Base-by-base conservation (phyloP, 2,888 invertebrate species). In the Heliconius charithonia region DNA sequence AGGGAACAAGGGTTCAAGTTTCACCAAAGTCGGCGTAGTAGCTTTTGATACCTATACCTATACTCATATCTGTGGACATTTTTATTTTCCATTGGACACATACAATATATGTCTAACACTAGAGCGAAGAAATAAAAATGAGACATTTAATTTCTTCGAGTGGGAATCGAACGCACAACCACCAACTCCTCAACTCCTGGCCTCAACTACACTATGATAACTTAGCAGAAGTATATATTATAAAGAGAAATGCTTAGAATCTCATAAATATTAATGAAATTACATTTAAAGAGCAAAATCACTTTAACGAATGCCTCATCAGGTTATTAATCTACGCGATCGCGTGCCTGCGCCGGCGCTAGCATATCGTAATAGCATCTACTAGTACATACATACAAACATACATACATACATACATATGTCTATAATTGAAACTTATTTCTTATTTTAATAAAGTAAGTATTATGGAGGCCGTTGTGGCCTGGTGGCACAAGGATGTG, bases 281-380 rank as follows among this genome's bases (percentile, higher is more conserved):
- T 67, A 66, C 12, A 66, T 67, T 67, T 67, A 67, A 67, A 67
- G 63, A 67, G 67, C 41, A 12, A 67, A 67, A 67, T 67, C 67
- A 67, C 67, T 67, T 67, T 67, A 67, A 67, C 25, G 41, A 67
- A 41, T 67, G 67, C 67, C 67, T 41, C 67, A 67, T 67, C 37
- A 41, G 41, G 67, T 41, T 67, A 67, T 67, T 67, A 67, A 67
- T 67, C 67, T 37, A n/a, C 41, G n/a, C 7, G 67, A 67, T 67
- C 41, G 67, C 67, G 67, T 41, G 67, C 32, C 12, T 67, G 67
- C 67, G 67, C 67, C 67, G 67, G 67, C 67, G 67, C 67, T 67
- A 25, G 25, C 41, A 37, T 66, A 10, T n/a, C 32, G 66, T 66
- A 62, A 25, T 25, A 62, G n/a, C 25, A 66, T 16, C 32, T 67